phyloP scores from a whole-genome alignment of 1,140 invertebrate genomes.

The Heliconius nattereri region DNA sequence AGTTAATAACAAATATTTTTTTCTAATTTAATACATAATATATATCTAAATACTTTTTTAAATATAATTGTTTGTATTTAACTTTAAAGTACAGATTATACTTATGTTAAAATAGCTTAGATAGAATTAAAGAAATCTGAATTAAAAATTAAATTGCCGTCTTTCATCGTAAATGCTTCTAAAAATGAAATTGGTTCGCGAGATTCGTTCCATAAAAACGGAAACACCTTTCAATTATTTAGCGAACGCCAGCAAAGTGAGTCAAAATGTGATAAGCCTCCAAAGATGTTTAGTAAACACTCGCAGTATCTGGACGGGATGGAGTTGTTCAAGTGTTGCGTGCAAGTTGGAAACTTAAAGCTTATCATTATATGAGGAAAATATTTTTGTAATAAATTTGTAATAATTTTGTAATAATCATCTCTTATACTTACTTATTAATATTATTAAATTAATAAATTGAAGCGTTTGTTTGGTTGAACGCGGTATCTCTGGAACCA shows the following conservation, averaged over 20 bases:
- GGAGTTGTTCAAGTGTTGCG: slow-evolving; percentile 22
- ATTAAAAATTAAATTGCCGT: not conserved
- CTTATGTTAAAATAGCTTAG: not conserved
- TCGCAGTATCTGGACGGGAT: slow-evolving; percentile 31
- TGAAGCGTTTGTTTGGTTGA: no score
- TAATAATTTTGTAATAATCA: no score
- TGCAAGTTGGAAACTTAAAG: not conserved
- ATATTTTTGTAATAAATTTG: not conserved
- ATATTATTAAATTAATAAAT: no score
- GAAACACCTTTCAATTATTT: slow-evolving; percentile 19
- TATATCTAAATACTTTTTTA: no score
- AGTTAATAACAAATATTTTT: no score
- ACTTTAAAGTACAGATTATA: not conserved
- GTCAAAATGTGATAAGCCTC: slow-evolving; percentile 36
- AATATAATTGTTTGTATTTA: not conserved
- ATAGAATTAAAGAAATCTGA: not conserved
- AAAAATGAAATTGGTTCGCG: not conserved
- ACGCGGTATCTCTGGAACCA: no score
- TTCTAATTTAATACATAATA: no score
- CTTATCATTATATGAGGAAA: not conserved
- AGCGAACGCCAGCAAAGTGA: slow-evolving; percentile 14
- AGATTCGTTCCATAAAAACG: not conserved
- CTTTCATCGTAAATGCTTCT: not conserved
- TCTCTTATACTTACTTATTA: no score
- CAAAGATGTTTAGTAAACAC: slow-evolving; percentile 38